These are phyloP conservation scores for Phrynocephalus vlangalii DNA, from an alignment of 2,797 vertebrate genomes.

Conservation along the genomic window DNA sequence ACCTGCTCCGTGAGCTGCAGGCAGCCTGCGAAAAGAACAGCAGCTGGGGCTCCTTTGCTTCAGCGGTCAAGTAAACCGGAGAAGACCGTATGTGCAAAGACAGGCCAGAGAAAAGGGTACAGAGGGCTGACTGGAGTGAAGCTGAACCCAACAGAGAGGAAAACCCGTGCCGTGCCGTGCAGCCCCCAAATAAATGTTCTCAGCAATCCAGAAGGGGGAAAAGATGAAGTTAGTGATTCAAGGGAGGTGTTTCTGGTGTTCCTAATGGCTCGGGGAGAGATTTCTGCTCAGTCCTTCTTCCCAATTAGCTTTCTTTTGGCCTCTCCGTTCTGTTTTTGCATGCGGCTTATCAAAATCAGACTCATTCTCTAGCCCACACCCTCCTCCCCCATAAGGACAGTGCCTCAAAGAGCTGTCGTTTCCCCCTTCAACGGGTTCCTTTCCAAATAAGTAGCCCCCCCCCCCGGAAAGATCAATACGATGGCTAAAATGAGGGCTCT, in stretches of 20 bases:
- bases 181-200: not conserved
- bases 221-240: not conserved
- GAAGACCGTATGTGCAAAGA: not conserved
- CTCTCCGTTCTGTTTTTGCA: too few species aligned
- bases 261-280: not conserved
- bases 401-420: not conserved
- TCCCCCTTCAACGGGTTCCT: not conserved
- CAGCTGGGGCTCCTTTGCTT: not conserved
- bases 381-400: not conserved
- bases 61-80: not conserved
- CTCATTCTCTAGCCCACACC: not conserved
- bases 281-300: not conserved
- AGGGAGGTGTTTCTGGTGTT: not conserved
- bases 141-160: too few species aligned
- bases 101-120: not conserved
- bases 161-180: too few species aligned
- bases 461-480: not conserved
- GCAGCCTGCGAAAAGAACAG: not conserved
- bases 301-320: not conserved
- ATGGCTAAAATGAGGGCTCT: too few species aligned
- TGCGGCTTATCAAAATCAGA: too few species aligned
- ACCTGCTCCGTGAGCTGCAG: not conserved
- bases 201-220: too few species aligned
- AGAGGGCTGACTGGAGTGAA: too few species aligned
- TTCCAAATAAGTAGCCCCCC: not conserved